Percentiles rank a stretch among this genome's conserved stretches.
Evolutionary conservation across 2,113 vertebrate genomes (phyloP).

Genomic region (Paramisgurnus dabryanus): DNA sequence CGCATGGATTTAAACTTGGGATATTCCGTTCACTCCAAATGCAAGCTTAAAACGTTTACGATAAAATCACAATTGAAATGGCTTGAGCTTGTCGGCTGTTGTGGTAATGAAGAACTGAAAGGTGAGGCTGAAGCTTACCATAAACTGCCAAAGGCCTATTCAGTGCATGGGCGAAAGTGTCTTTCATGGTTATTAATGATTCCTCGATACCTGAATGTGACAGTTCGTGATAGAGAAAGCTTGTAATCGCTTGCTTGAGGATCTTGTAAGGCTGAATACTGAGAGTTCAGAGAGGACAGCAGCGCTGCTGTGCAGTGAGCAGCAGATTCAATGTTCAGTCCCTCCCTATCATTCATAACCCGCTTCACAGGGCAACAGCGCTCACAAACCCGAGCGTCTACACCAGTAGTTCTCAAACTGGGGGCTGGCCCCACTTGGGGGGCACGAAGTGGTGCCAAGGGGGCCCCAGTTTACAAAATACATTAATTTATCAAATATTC

Average conservation of each 20-base stretch:
- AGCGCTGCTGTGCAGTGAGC: neutral
- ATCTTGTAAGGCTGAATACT: neutral
- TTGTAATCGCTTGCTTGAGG: neutral
- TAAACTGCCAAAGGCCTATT: conserved; percentile 34
- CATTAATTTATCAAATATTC: too few species aligned
- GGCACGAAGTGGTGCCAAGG: too few species aligned
- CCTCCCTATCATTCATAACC: conserved; percentile 34
- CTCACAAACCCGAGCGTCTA: neutral
- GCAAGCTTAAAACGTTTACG: neutral
- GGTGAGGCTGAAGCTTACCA: conserved; percentile 47
- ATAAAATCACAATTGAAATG: neutral
- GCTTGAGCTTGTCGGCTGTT: neutral
- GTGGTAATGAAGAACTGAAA: conserved; percentile 5
- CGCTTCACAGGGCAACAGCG: neutral
- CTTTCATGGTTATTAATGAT: conserved; percentile 27
- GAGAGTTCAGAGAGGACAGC: conserved; percentile 1
- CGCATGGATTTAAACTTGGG: neutral
- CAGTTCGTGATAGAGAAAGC: neutral
- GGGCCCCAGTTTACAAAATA: too few species aligned
- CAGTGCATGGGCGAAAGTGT: conserved; percentile 7
- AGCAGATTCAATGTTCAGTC: conserved; percentile 9
- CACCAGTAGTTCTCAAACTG: too few species aligned
- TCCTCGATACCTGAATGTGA: conserved; percentile 6
- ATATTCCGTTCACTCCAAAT: neutral
- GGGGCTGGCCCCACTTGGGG: too few species aligned